Evolutionary conservation across 1,140 invertebrate genomes (phyloP).

Genomic region (Orussus abietinus): DNA sequence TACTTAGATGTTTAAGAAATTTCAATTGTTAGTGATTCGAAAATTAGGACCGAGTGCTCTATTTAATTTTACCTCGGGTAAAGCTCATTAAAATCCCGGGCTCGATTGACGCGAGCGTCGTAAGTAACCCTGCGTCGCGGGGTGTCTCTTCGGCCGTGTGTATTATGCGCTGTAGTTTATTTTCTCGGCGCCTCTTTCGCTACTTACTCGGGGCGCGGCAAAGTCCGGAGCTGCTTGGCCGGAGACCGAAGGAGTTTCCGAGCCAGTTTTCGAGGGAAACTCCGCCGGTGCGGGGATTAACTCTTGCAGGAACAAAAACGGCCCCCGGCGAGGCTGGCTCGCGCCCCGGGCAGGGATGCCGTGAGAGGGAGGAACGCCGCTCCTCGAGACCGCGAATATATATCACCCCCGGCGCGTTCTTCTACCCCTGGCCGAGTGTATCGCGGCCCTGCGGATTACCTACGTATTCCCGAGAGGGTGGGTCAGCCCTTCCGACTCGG

Average conservation of each 20-base stretch:
- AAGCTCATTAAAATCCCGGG: no score
- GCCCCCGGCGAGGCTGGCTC: conserved; percentile 5
- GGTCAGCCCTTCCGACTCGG: no score
- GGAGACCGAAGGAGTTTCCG: conserved; percentile 21
- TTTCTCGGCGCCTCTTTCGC: conserved; percentile 27
- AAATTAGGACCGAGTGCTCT: no score
- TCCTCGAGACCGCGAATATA: conserved; percentile 26
- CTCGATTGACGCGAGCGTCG: no score
- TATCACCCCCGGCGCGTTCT: conserved; percentile 24
- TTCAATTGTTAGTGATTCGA: no score
- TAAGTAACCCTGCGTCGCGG: no score
- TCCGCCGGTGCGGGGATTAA: conserved; percentile 31
- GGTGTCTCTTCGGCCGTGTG: no score
- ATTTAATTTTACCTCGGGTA: no score
- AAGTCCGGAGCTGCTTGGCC: conserved; percentile 3
- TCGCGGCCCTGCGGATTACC: no score
- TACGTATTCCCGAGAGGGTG: no score
- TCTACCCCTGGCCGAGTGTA: conserved; percentile 14
- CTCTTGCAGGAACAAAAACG: conserved; percentile 32
- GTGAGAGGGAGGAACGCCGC: conserved; percentile 13
- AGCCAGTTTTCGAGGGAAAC: conserved; percentile 28
- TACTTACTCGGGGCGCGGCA: conserved; percentile 6
- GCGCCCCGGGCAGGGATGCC: conserved; percentile 2
- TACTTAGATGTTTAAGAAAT: no score
- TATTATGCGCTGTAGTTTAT: conserved; percentile 34